Evolutionary conservation across 2,888 invertebrate species (phyloP).

Genomic region (Capitulum mitella): DNA sequence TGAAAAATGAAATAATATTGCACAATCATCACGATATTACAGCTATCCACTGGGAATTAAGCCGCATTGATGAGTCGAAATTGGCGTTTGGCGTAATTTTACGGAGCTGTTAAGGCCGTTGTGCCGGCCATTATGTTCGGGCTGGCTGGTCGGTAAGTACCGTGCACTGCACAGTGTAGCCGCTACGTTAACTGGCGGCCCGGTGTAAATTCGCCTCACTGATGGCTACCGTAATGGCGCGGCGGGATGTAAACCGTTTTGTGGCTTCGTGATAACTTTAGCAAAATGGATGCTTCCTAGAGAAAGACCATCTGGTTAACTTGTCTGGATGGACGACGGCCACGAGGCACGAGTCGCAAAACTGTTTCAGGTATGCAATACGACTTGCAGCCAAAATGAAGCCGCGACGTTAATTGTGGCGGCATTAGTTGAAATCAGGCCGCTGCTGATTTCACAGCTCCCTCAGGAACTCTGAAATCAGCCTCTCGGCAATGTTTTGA

Average conservation of each 20-base stretch:
- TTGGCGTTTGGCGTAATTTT: conserved; percentile 18
- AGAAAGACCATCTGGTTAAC: too few species aligned
- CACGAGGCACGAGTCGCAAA: too few species aligned
- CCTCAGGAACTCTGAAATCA: too few species aligned
- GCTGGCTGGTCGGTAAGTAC: background rate
- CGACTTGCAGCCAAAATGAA: too few species aligned
- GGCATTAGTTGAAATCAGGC: too few species aligned
- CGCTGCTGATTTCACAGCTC: too few species aligned
- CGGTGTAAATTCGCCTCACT: background rate
- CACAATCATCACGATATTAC: background rate
- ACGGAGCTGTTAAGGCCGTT: background rate
- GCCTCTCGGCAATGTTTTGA: too few species aligned
- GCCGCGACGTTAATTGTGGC: too few species aligned
- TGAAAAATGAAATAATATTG: conserved; percentile 24
- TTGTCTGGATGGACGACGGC: too few species aligned
- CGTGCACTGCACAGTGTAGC: background rate
- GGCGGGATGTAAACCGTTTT: background rate
- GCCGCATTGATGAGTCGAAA: conserved; percentile 9
- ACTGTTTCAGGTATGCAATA: too few species aligned
- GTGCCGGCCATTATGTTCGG: background rate
- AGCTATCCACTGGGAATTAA: background rate
- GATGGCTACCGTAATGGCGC: background rate
- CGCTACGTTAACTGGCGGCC: background rate
- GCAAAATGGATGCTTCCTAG: background rate
- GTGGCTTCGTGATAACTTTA: background rate